Conservation (phyloP, 2,797 vertebrate species). For the Xenentodon cancila region DNA sequence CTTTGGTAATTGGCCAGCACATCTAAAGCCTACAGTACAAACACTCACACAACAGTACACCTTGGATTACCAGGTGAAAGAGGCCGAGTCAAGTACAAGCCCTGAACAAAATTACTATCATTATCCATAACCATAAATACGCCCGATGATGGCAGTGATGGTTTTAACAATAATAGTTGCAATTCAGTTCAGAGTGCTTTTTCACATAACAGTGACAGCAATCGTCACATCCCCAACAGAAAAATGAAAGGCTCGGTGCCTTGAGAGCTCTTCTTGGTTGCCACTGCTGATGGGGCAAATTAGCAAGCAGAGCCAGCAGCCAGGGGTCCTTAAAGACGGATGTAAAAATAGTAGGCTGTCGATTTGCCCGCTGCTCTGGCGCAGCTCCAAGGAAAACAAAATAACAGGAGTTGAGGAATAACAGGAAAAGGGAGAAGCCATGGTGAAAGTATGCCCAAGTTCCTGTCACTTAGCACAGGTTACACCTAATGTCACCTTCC, state of each 20-base stretch:
- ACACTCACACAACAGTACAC: constrained; percentile 36
- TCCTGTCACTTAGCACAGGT: constrained; percentile 78
- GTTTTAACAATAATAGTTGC: constrained; percentile 80
- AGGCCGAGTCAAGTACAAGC: constrained; percentile 63
- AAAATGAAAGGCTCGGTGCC: constrained; percentile 70
- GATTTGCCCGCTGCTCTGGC: constrained; percentile 73
- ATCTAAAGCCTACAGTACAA: constrained; percentile 32
- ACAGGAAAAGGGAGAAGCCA: constrained; percentile 82
- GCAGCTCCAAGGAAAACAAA: constrained; percentile 67
- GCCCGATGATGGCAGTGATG: constrained; percentile 73
- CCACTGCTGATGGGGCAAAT: constrained; percentile 75
- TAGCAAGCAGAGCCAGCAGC: constrained; percentile 63
- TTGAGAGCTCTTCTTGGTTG: constrained; percentile 64
- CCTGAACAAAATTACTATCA: constrained; percentile 76
- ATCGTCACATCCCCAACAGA: constrained; percentile 71
- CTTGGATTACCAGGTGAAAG: constrained; percentile 55
- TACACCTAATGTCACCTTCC: constrained; percentile 77
- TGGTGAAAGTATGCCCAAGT: constrained; percentile 74
- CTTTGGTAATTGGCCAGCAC: constrained; percentile 60
- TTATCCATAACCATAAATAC: constrained; percentile 78
- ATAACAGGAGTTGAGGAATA: constrained; percentile 78
- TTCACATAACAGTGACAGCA: constrained; percentile 77
- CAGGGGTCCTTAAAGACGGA: constrained; percentile 74
- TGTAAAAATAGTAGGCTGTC: constrained; percentile 73
- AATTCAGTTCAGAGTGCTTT: constrained; percentile 76